Evolutionary conservation across 2,888 invertebrate genomes (phyloP).

Genomic region (Drosophila mulleri): DNA sequence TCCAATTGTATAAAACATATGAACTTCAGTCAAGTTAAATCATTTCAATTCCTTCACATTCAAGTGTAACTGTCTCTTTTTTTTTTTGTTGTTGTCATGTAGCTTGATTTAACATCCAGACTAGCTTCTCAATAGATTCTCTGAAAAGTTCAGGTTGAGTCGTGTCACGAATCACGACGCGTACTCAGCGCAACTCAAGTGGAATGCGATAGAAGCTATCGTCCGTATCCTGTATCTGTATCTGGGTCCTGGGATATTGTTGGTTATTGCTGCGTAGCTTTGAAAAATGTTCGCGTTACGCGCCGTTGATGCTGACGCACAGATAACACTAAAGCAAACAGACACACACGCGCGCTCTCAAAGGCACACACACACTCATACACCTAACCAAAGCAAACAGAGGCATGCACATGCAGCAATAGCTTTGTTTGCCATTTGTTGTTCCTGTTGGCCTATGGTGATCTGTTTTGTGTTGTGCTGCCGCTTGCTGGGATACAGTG

Average conservation of each 20-base stretch:
- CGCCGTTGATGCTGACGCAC: conserved; percentile 68
- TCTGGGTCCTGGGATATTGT: conserved; percentile 32
- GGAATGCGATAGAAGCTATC: conserved; percentile 1
- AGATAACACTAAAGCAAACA: conserved; percentile 67
- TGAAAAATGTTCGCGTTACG: conserved; percentile 67
- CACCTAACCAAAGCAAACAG: conserved; percentile 30
- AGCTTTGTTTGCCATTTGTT: conserved; percentile 30
- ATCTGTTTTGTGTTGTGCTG: conserved; percentile 8
- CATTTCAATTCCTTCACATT: too few species aligned
- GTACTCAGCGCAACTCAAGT: conserved; percentile 6
- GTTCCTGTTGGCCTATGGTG: conserved; percentile 22
- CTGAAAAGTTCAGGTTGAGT: neutral
- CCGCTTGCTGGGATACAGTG: conserved; percentile 28
- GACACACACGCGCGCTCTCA: conserved; percentile 13
- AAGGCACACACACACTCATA: conserved; percentile 10
- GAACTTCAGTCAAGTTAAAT: too few species aligned
- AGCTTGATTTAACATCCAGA: too few species aligned
- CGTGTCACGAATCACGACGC: conserved; percentile 3
- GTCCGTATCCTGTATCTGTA: conserved; percentile 23
- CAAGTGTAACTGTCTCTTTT: too few species aligned
- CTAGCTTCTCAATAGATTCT: neutral
- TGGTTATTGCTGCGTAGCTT: conserved; percentile 53
- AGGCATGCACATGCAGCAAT: conserved; percentile 47
- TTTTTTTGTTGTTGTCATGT: too few species aligned
- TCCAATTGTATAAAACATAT: too few species aligned